These are phyloP conservation scores for Mesoclemmys tuberculata DNA, from an alignment of 2,113 vertebrate species.

Conservation along the genomic window DNA sequence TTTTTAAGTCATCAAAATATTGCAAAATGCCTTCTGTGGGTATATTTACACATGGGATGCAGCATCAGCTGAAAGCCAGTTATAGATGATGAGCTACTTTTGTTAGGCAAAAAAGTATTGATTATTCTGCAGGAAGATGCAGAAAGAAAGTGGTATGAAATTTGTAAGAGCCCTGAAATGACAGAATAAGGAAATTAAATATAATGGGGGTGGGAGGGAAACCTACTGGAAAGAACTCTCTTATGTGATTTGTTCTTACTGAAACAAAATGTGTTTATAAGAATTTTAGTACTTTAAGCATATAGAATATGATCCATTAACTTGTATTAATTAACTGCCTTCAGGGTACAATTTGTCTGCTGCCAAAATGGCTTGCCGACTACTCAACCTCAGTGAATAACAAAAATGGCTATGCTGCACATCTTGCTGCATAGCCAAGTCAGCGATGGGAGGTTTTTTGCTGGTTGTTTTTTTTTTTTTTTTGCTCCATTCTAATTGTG, in stretches of 20 bases:
- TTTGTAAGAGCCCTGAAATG: background rate
- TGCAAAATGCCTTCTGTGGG: background rate
- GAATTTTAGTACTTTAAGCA: background rate
- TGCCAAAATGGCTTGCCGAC: background rate
- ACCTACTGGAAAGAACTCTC: background rate
- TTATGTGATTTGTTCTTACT: background rate
- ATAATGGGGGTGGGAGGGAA: background rate
- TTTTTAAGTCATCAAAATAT: slow-evolving; percentile 12
- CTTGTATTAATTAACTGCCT: background rate
- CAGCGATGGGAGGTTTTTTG: background rate
- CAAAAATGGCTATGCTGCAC: background rate
- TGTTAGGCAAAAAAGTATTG: background rate
- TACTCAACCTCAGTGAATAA: slow-evolving; percentile 18
- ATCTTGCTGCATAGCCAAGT: background rate
- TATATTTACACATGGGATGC: background rate
- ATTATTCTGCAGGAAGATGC: background rate
- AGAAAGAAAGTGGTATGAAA: background rate
- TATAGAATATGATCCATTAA: accelerated
- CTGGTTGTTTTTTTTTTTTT: background rate
- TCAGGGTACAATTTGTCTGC: background rate
- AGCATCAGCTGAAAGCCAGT: slow-evolving; percentile 9
- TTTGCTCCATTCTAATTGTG: background rate
- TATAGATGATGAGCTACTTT: slow-evolving; percentile 6
- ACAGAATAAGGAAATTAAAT: background rate
- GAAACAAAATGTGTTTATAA: background rate